Evolutionary conservation across 2,888 invertebrate species (phyloP), one percentile per base, ranked within the genome.

Genomic region (Sminthurinus aureus): DNA sequence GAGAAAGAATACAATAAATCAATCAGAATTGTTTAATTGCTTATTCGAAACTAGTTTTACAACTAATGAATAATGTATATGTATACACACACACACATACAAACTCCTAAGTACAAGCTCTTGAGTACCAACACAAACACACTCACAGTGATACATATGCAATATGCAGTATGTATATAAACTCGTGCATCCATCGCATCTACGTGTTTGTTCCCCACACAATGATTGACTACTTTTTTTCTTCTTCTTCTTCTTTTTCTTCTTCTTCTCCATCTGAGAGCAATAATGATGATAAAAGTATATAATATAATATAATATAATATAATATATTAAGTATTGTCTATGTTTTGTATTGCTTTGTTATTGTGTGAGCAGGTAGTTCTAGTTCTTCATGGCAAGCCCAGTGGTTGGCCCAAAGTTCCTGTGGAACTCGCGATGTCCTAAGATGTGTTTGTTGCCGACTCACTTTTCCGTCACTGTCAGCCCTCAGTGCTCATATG

Each of bases 391-490:
- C 97, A 20, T 97, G 98, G 95, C 98, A 98, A 90, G 98, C 98
- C 1, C 98, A 98, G 90, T 98, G 98, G 98, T 91, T 98, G 83
- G 98, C 96, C 91, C 98, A 96, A 90, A 97, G 97, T 11, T 96
- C 97, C 1, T 97, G 97, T 89, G 97, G 96, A 89, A 97, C 98
- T 22, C 96, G 97, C 91, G 97, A 98, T 90, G 98, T 98, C 52
- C 93, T 98, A 58, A 97, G 98, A 90, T 98, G 98, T 91, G 98
- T 98, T 69, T 98, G 98, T 96, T 98, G 98, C 91, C 98, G 98
- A 90, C 97, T 98, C 90, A 98, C 98, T 89, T 98, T 98, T 90
- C 96, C 96, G 84, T 96, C 97, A 58, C 91, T 98, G 76, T 98
- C 98, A 0, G 96, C 98, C 86, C 93, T 98, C 91, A 98, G 98